Percentiles rank a stretch among this genome's conserved stretches.
Conservation (phyloP, 2,888 invertebrate species). For the Andrena camellia region DNA sequence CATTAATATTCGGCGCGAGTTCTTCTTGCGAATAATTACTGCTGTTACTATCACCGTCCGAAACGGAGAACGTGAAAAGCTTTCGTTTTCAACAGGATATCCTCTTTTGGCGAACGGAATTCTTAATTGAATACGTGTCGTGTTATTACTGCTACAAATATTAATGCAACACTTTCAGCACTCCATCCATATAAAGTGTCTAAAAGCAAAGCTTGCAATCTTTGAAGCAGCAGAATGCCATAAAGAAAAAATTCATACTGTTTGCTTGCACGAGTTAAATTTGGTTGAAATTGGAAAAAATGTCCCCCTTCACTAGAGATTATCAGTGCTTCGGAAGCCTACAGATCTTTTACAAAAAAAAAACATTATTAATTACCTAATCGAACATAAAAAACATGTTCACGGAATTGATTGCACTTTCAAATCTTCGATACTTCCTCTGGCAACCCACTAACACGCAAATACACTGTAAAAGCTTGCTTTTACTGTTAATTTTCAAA, state of each 20-base stretch:
- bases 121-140: background rate
- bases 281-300: too few species aligned
- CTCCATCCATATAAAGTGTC: background rate
- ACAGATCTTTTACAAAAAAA: too few species aligned
- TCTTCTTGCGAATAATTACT: constrained; percentile 29
- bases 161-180: background rate
- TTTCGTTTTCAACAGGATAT: constrained; percentile 56
- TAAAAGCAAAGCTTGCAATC: background rate
- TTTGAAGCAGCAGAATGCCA: background rate
- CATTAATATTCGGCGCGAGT: constrained; percentile 36
- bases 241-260: background rate
- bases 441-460: too few species aligned
- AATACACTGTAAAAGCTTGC: too few species aligned
- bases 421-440: too few species aligned
- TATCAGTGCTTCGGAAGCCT: too few species aligned
- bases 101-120: constrained; percentile 31
- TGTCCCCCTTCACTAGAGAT: too few species aligned
- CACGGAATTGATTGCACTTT: too few species aligned
- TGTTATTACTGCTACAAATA: background rate
- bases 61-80: constrained; percentile 11
- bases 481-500: too few species aligned
- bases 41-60: constrained; percentile 25
- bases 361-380: too few species aligned
- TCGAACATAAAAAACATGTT: too few species aligned
- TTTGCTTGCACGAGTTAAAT: too few species aligned